These are phyloP conservation scores for Schizothorax lantsangensis DNA, from an alignment of 2,797 vertebrate species.

Conservation along the genomic window DNA sequence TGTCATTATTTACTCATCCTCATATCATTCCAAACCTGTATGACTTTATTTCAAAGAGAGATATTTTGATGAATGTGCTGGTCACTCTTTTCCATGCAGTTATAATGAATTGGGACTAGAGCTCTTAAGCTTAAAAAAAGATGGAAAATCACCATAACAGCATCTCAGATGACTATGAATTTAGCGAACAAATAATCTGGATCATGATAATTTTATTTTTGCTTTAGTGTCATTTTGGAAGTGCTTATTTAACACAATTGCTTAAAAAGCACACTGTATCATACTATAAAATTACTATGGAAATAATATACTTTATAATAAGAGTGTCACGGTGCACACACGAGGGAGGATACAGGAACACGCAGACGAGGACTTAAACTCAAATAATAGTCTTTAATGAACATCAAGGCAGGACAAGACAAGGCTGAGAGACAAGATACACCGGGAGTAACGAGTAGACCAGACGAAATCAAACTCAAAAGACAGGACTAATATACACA, in stretches of 20 bases:
- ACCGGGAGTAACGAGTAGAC: too few relatives aligned
- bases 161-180: not conserved
- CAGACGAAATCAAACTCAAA: too few relatives aligned
- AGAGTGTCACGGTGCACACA: too few relatives aligned
- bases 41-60: not conserved
- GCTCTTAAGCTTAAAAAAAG: not conserved
- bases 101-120: not conserved
- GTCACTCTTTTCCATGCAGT: not conserved
- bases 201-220: not conserved
- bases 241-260: not conserved
- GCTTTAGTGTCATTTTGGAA: not conserved
- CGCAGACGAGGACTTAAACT: too few relatives aligned
- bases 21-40: not conserved
- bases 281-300: not conserved
- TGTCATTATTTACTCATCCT: not conserved
- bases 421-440: too few relatives aligned
- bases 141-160: not conserved
- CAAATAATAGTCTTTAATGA: too few relatives aligned
- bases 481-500: too few relatives aligned
- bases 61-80: not conserved
- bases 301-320: not conserved
- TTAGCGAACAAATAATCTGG: not conserved
- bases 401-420: too few relatives aligned
- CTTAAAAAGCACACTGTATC: not conserved
- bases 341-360: too few relatives aligned